Conservation (phyloP, 2,113 vertebrate genomes). For the Otolemur garnettii region DNA sequence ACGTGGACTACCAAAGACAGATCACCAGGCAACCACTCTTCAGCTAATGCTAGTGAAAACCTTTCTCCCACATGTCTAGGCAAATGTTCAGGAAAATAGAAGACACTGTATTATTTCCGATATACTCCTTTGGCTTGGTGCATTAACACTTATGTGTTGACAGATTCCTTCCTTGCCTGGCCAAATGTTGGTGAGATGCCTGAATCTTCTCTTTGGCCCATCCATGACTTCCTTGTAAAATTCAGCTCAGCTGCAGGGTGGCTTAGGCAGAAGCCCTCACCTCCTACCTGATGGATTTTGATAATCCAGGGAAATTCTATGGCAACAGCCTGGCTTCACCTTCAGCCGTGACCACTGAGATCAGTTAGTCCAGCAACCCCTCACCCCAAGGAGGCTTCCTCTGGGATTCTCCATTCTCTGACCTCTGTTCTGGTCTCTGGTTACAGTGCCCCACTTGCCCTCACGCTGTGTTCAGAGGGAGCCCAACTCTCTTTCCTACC, state of each 20-base stretch:
- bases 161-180: background rate
- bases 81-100: background rate
- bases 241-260: background rate
- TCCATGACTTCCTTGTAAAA: background rate
- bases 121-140: background rate
- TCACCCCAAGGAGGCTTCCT: background rate
- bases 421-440: background rate
- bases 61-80: fast-evolving
- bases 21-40: background rate
- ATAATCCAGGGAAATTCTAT: background rate
- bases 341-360: too few species aligned
- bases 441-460: background rate
- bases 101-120: background rate
- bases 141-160: background rate
- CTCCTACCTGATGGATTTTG: background rate
- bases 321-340: too few species aligned
- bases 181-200: background rate
- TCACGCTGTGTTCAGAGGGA: background rate
- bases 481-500: background rate
- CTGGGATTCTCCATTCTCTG: background rate
- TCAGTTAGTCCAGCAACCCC: background rate
- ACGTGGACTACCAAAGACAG: background rate
- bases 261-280: background rate
- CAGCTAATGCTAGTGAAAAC: background rate
- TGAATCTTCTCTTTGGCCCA: background rate